Evolutionary conservation across 1,140 invertebrate genomes (phyloP).

Genomic region (Drosophila murphyi): DNA sequence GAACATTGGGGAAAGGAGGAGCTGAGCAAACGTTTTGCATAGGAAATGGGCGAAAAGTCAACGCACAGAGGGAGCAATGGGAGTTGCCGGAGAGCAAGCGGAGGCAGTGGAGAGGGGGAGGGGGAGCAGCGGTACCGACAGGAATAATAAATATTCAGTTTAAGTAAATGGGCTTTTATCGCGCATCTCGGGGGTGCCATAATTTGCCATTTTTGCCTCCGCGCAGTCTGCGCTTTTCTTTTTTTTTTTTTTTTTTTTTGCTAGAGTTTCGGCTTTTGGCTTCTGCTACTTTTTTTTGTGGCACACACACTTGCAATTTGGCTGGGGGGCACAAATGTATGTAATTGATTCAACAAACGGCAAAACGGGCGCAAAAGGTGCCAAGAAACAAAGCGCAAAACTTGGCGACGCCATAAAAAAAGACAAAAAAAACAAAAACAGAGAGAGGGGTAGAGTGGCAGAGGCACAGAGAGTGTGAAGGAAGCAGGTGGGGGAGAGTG

Average conservation of each 20-base stretch:
- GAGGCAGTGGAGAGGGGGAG: background rate
- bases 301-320: conserved; percentile 50
- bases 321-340: conserved; percentile 60
- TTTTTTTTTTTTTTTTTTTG: conserved; percentile 34
- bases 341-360: conserved; percentile 81
- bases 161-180: conserved; percentile 83
- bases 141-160: conserved; percentile 83
- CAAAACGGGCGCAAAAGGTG: conserved; percentile 58
- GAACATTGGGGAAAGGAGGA: conserved; percentile 12
- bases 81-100: background rate
- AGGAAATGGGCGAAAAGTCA: conserved; percentile 72
- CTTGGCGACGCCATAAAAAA: conserved; percentile 39
- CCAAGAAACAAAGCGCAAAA: conserved; percentile 59
- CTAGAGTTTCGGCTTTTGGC: background rate
- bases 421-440: background rate
- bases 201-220: conserved; percentile 79
- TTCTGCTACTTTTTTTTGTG: conserved; percentile 21
- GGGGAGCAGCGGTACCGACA: conserved; percentile 63
- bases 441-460: background rate
- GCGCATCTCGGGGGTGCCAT: conserved; percentile 81
- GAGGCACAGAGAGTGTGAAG: too few relatives aligned
- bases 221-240: conserved; percentile 58
- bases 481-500: background rate
- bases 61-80: conserved; percentile 27
- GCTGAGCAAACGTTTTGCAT: conserved; percentile 67